Percentiles rank a stretch among this genome's conserved stretches.
Conservation (phyloP, 1,140 invertebrate genomes). For the Cheumatopsyche charites region DNA sequence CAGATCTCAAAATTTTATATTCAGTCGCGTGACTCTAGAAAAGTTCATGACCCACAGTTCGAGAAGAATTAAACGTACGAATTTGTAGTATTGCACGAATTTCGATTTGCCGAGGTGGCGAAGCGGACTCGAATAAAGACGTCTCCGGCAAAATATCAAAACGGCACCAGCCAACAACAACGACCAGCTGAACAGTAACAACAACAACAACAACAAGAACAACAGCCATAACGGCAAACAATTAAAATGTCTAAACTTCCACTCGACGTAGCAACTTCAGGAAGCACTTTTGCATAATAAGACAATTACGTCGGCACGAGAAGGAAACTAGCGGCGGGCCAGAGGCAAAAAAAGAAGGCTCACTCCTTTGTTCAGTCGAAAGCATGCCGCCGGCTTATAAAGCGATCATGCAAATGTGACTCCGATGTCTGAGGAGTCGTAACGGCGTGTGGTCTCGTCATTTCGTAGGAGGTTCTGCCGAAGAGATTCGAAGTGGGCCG, state of each 20-base stretch:
- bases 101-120: conserved; percentile 19
- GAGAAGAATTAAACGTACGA: no score
- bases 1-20: no score
- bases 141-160: conserved; percentile 36
- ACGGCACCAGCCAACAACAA: no score
- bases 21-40: no score
- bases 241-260: conserved; percentile 47
- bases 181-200: no score
- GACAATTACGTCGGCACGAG: conserved; percentile 40
- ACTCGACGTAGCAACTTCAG: conserved; percentile 35
- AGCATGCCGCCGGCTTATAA: conserved; percentile 5
- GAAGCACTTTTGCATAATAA: conserved; percentile 47
- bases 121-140: conserved; percentile 30
- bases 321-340: conserved; percentile 18
- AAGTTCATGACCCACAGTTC: no score
- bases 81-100: not conserved
- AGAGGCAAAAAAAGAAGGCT: conserved; percentile 26
- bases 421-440: not conserved
- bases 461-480: no score
- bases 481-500: no score
- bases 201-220: conserved; percentile 39
- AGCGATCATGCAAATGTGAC: conserved; percentile 15
- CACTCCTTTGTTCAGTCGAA: conserved; percentile 16
- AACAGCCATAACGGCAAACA: conserved; percentile 41
- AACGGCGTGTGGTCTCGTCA: no score